Conservation (phyloP, 1,140 invertebrate species). For the Protaetia brevitarsis region DNA sequence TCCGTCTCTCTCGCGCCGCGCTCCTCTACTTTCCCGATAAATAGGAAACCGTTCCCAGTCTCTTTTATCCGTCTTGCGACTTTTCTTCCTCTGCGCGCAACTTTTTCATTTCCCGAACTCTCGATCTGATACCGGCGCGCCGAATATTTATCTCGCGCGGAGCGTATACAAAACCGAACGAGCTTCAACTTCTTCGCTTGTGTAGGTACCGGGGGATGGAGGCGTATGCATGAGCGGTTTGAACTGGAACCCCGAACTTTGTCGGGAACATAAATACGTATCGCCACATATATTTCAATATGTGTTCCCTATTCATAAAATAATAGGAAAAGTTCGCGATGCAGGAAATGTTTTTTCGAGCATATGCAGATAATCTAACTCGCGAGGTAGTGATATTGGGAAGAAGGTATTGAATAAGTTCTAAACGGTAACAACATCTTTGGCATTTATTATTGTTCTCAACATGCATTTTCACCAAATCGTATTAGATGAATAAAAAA, state of each 20-base stretch:
- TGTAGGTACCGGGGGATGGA: neutral
- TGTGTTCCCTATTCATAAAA: constrained; percentile 3
- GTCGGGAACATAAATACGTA: constrained; percentile 17
- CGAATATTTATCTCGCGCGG: neutral
- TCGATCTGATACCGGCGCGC: constrained; percentile 34
- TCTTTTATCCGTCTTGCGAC: constrained; percentile 41
- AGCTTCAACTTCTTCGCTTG: too few species aligned
- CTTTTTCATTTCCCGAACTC: constrained; percentile 40
- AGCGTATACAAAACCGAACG: neutral
- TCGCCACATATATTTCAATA: constrained; percentile 22
- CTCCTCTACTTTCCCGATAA: constrained; percentile 46
- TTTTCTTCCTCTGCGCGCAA: constrained; percentile 32
- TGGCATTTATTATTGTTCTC: too few species aligned
- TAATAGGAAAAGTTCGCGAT: constrained; percentile 2
- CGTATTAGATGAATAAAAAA: too few species aligned
- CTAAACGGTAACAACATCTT: too few species aligned
- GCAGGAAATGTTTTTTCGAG: neutral
- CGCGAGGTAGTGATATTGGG: too few species aligned
- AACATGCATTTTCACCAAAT: too few species aligned
- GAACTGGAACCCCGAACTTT: neutral
- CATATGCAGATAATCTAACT: neutral
- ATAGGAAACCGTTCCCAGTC: constrained; percentile 44
- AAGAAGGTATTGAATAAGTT: too few species aligned
- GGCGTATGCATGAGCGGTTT: neutral
- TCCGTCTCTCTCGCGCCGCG: constrained; percentile 30